A percentile compares a stretch with the other conserved stretches of the same genome.
Evolutionary conservation across 2,888 invertebrate species (phyloP).

Genomic region (Gibbula magus): DNA sequence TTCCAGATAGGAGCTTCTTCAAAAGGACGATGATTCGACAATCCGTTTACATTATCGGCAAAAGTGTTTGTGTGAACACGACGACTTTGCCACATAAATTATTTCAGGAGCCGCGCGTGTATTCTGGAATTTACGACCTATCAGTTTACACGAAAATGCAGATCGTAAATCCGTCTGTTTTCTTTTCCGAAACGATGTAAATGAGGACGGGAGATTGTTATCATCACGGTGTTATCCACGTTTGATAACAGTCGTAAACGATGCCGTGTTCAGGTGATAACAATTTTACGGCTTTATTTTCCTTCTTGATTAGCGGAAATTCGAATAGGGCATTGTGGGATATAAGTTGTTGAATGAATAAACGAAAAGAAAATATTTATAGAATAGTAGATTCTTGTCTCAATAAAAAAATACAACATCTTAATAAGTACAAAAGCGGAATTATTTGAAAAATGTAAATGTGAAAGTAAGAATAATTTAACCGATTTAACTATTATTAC

Average conservation of each 20-base stretch:
- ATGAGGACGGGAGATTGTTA: background rate
- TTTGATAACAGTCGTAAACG: background rate
- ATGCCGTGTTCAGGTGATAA: background rate
- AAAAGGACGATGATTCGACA: background rate
- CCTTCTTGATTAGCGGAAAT: constrained; percentile 4
- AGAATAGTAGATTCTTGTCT: too few species aligned
- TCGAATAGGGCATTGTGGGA: background rate
- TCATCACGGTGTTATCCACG: background rate
- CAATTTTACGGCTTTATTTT: constrained; percentile 10
- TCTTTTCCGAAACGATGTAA: constrained; percentile 22
- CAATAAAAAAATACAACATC: too few species aligned
- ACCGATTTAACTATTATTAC: too few species aligned
- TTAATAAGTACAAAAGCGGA: too few species aligned
- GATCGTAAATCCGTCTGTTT: constrained; percentile 14
- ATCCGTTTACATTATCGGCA: constrained; percentile 6
- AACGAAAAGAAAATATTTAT: too few species aligned
- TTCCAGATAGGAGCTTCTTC: background rate
- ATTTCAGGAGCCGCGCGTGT: background rate
- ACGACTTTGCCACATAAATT: constrained; percentile 7
- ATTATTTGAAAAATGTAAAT: too few species aligned
- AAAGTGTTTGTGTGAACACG: constrained; percentile 18
- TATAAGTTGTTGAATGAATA: too few species aligned
- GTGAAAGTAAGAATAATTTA: too few species aligned
- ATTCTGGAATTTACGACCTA: constrained; percentile 5
- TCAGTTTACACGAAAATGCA: constrained; percentile 19